These are phyloP conservation scores for Pollachius pollachius DNA, from an alignment of 2,113 vertebrate genomes.

Conservation along the genomic window DNA sequence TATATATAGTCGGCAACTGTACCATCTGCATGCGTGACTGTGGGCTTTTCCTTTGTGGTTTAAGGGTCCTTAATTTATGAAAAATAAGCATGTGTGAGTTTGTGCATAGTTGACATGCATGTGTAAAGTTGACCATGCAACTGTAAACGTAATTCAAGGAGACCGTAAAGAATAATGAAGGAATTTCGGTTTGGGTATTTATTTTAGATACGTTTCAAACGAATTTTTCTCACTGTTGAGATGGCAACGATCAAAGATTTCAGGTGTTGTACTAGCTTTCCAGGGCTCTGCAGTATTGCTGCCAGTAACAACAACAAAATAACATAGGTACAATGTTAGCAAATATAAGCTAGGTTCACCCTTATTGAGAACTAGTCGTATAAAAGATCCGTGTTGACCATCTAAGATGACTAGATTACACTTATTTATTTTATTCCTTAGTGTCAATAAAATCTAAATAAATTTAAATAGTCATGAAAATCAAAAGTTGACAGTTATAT, in stretches of 20 bases:
- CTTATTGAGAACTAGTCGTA: conserved; percentile 14
- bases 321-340: not conserved
- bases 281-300: not conserved
- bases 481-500: conserved; percentile 64
- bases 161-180: no score
- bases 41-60: no score
- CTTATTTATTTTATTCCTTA: conserved; percentile 25
- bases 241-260: not conserved
- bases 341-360: conserved; percentile 12
- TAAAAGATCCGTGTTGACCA: not conserved
- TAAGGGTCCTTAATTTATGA: no score
- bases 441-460: conserved; percentile 27
- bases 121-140: no score
- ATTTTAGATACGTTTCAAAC: not conserved
- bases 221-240: not conserved
- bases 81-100: no score
- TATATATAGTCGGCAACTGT: not conserved
- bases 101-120: no score
- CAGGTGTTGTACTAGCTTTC: not conserved
- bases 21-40: no score
- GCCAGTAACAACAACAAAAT: not conserved
- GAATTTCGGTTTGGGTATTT: not conserved
- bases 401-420: conserved; percentile 18
- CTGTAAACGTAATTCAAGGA: no score
- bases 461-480: conserved; percentile 55